Evolutionary conservation across 2,888 invertebrate genomes (phyloP), one percentile per base, ranked within the genome.

Genomic region (Drosophila limbata): DNA sequence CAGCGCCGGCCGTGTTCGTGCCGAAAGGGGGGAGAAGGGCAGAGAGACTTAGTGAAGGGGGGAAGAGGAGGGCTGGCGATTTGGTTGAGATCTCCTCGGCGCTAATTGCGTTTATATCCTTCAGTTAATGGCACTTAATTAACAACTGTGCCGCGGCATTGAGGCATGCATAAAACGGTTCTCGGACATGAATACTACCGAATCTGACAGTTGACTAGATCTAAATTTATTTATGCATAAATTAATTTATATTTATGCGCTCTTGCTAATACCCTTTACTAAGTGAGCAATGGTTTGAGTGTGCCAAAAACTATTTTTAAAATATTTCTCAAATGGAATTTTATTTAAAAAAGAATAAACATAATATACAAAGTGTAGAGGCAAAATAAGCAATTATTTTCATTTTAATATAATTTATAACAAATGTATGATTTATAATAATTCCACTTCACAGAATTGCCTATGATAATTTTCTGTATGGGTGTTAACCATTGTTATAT

Each of bases 41-140:
- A 50, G 37, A 28, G 33, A 31, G 52, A 63, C 21, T 19, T 31
- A 15, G 51, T 31, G 40, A 11, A 3, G 21, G 13, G n/a, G 6
- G 48, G 47, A 13, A 5, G 11, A 48, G 48, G 25, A 47, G 31
- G 50, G 15, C 56, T 77, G 81, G 39, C 84, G 88, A 78, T 86
- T 88, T 84, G 85, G 84, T 88, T 86, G 88, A 86, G 78, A 88
- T 88, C 71, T 68, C 61, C 77, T 84, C 76, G 89, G 89, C 91
- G 90, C 90, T 91, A 91, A 91, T 91, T 91, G 90, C 85, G 91
- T 91, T 91, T 91, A 91, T 84, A 91, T 91, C 91, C 91, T 90
- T 91, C 84, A 89, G 88, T 90, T 89, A 87, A 86, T 88, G 88
- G 83, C 85, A 87, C 89, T 87, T 88, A 87, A 88, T 88, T 88